Evolutionary conservation across 1,140 invertebrate genomes (phyloP).

Genomic region (Nasonia vitripennis): DNA sequence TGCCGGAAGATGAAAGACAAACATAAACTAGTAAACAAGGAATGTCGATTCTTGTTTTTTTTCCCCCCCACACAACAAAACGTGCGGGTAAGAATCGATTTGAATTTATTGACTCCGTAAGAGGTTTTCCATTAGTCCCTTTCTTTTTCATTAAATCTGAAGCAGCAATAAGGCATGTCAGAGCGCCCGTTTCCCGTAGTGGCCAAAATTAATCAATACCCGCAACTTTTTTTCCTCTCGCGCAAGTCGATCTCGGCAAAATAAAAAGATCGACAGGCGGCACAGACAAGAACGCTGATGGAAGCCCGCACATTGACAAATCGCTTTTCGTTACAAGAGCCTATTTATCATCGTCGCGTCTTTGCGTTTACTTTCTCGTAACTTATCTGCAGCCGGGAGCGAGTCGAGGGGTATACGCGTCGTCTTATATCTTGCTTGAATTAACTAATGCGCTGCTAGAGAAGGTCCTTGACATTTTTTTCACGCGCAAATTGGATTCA

Average conservation of each 20-base stretch:
- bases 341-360: slow-evolving; percentile 47
- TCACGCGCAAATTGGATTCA: neutral
- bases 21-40: too few relatives aligned
- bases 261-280: too few relatives aligned
- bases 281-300: slow-evolving; percentile 18
- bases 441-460: neutral
- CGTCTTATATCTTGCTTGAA: neutral
- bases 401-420: neutral
- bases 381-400: neutral
- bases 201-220: too few relatives aligned
- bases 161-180: too few relatives aligned
- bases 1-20: too few relatives aligned
- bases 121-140: too few relatives aligned
- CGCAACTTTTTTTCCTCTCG: neutral
- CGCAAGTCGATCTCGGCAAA: neutral
- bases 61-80: too few relatives aligned
- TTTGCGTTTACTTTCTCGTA: slow-evolving; percentile 20
- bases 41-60: too few relatives aligned
- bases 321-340: slow-evolving; percentile 52
- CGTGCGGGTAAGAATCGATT: too few relatives aligned
- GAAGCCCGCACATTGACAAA: slow-evolving; percentile 60
- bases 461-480: slow-evolving; percentile 34
- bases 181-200: too few relatives aligned
- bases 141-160: too few relatives aligned
- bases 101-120: too few relatives aligned